Conservation (phyloP, 2,888 invertebrate genomes). For the Dysmachus trigonus region DNA sequence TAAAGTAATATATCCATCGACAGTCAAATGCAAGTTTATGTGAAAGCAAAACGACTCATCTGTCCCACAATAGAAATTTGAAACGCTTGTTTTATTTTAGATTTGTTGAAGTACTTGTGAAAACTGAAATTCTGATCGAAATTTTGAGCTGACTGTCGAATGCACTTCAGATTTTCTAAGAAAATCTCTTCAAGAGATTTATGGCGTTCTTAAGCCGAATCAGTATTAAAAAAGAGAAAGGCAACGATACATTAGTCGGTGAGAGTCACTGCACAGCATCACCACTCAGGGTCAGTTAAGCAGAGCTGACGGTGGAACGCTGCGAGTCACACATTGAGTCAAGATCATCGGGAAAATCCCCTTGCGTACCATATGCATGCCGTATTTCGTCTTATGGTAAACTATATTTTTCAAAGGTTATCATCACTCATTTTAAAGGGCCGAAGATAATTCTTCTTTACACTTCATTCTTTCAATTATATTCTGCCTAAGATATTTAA, state of each 20-base stretch:
- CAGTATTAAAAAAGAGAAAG: slow-evolving; percentile 8
- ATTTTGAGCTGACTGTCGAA: background rate
- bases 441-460: background rate
- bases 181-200: background rate
- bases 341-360: slow-evolving; percentile 6
- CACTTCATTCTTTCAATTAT: background rate
- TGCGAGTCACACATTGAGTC: background rate
- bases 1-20: too few relatives aligned
- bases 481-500: background rate
- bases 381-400: background rate
- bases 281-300: background rate
- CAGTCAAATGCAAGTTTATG: too few relatives aligned
- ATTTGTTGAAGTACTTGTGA: background rate
- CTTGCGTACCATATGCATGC: background rate
- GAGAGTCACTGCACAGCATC: background rate
- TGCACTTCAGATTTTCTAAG: background rate
- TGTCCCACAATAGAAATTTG: background rate
- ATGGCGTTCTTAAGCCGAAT: background rate
- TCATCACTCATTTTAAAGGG: background rate
- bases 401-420: background rate
- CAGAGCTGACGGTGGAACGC: background rate
- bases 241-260: background rate
- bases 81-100: background rate
- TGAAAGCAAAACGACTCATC: too few relatives aligned
- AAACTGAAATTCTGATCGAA: background rate